Evolutionary conservation across 2,888 invertebrate genomes (phyloP).

Genomic region (Brassicogethes aeneus): DNA sequence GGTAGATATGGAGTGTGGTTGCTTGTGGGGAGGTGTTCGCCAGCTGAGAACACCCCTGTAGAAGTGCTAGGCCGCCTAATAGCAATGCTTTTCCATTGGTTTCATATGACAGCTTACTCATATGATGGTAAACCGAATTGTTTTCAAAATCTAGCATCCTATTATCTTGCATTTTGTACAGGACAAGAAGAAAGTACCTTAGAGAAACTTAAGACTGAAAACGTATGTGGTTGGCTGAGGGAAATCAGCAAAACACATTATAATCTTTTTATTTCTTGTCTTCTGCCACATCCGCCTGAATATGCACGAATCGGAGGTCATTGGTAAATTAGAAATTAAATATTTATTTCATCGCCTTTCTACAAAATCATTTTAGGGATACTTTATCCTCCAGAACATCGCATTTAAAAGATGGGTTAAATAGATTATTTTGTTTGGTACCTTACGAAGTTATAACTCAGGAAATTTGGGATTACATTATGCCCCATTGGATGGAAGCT

Average conservation of each 20-base stretch:
- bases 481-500: conserved; percentile 99
- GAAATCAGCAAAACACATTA: conserved; percentile 77
- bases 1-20: conserved; percentile 97
- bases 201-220: conserved; percentile 85
- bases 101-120: conserved; percentile 94
- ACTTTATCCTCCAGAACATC: conserved; percentile 77
- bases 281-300: conserved; percentile 93
- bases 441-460: conserved; percentile 96
- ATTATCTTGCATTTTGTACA: conserved; percentile 21
- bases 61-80: conserved; percentile 83
- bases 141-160: conserved; percentile 16
- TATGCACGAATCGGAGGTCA: conserved; percentile 93
- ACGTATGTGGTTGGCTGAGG: conserved; percentile 87
- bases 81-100: conserved; percentile 98
- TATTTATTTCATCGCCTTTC: conserved; percentile 1
- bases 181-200: conserved; percentile 77
- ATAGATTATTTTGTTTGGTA: conserved; percentile 88
- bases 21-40: conserved; percentile 85
- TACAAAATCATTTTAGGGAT: conserved; percentile 49
- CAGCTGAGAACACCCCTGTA: conserved; percentile 65
- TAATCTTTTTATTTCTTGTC: conserved; percentile 83
- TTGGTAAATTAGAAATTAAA: conserved; percentile 50
- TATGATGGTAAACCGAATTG: conserved; percentile 67
- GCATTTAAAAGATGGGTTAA: conserved; percentile 90
- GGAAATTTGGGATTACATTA: conserved; percentile 96